Conservation (phyloP, 2,888 invertebrate genomes). For the Ophion obscuratus region DNA sequence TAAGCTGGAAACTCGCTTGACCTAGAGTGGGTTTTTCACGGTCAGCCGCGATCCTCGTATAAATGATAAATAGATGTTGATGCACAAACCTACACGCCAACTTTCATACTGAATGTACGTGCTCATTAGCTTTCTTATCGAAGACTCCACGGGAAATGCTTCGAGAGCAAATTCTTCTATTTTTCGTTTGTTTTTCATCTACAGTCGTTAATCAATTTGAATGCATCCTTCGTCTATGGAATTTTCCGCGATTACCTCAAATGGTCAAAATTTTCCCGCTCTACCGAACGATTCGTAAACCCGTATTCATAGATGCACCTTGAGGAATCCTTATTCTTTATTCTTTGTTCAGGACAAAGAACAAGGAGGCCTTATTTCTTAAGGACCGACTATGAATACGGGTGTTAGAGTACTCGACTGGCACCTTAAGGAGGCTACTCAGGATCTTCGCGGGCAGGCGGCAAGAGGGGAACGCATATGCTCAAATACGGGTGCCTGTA, state of each 20-base stretch:
- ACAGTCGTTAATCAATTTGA: background rate
- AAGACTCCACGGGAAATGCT: background rate
- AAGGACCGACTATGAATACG: no score
- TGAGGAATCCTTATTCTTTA: no score
- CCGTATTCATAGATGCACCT: no score
- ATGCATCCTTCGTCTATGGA: background rate
- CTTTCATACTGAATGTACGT: constrained; percentile 50
- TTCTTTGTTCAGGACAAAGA: no score
- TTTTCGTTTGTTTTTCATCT: constrained; percentile 6
- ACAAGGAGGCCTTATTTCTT: no score
- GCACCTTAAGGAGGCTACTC: no score
- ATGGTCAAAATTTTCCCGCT: no score
- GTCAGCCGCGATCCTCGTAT: constrained; percentile 38
- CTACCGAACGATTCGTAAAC: no score
- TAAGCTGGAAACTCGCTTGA: constrained; percentile 63
- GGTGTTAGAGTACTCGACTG: no score
- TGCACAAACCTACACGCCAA: constrained; percentile 5
- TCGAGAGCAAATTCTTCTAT: background rate
- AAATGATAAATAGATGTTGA: constrained; percentile 5
- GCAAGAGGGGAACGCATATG: no score
- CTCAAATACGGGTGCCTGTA: no score
- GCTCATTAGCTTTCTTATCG: constrained; percentile 46
- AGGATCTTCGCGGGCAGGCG: no score
- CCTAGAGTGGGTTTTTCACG: constrained; percentile 65
- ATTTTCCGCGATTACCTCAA: background rate